Conservation (phyloP, 2,888 invertebrate species). For the Leucoma salicis region DNA sequence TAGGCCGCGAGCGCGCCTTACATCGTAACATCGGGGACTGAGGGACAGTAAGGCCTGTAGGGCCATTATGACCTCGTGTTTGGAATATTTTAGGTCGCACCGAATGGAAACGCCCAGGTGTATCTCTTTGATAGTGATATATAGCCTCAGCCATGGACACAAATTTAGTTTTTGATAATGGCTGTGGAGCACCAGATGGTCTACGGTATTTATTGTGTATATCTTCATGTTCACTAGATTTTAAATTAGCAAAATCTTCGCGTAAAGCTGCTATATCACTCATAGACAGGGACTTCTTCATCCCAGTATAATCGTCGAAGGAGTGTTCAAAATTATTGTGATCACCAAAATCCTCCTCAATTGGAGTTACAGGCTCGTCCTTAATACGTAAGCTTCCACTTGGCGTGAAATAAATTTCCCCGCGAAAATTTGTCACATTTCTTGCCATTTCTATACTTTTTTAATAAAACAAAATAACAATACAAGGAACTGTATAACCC, state of each 20-base stretch:
- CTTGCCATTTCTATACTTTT: conserved; percentile 50
- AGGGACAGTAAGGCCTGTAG: conserved; percentile 65
- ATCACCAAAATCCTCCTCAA: conserved; percentile 61
- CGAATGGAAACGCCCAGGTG: conserved; percentile 81
- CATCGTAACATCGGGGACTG: conserved; percentile 80
- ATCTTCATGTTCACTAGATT: conserved; percentile 41
- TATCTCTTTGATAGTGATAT: conserved; percentile 79
- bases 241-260: conserved; percentile 45
- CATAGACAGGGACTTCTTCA: conserved; percentile 71
- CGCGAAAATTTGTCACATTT: conserved; percentile 66
- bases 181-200: conserved; percentile 42
- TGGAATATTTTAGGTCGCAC: conserved; percentile 50
- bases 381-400: conserved; percentile 50
- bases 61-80: conserved; percentile 41
- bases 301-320: conserved; percentile 45
- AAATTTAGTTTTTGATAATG: conserved; percentile 68
- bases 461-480: background rate
- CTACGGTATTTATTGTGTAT: conserved; percentile 45
- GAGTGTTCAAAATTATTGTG: conserved; percentile 51
- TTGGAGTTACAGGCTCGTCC: conserved; percentile 62
- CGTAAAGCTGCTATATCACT: conserved; percentile 56
- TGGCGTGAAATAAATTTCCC: conserved; percentile 59
- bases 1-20: conserved; percentile 78
- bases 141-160: conserved; percentile 84
- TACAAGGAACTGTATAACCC: background rate